These are phyloP conservation scores for Amphipyra tragopoginis DNA, from an alignment of 2,888 invertebrate species.

Conservation along the genomic window DNA sequence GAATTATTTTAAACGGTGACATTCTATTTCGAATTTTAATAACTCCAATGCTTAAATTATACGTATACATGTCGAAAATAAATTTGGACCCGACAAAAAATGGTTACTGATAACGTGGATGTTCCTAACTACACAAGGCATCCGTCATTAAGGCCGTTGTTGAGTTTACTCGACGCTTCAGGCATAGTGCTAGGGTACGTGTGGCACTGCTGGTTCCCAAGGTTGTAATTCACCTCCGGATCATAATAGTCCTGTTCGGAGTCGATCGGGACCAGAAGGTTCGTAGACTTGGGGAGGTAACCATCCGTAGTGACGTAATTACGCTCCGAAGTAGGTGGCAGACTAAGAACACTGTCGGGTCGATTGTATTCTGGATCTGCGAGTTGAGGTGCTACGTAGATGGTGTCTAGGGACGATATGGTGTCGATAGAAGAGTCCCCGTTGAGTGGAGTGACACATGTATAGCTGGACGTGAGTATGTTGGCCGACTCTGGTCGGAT, in stretches of 20 bases:
- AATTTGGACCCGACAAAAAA: constrained; percentile 83
- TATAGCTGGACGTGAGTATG: constrained; percentile 86
- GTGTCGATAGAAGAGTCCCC: constrained; percentile 83
- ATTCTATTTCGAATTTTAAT: constrained; percentile 83
- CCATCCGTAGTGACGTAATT: constrained; percentile 82
- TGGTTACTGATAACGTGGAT: constrained; percentile 54
- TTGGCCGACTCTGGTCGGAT: constrained; percentile 88
- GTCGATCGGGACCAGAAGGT: constrained; percentile 88
- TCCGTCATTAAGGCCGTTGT: constrained; percentile 90
- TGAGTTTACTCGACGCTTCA: constrained; percentile 86
- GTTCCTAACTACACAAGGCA: constrained; percentile 89
- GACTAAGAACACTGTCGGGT: constrained; percentile 85
- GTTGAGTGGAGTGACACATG: constrained; percentile 80
- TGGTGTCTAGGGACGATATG: constrained; percentile 79
- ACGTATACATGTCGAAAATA: constrained; percentile 84
- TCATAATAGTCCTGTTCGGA: constrained; percentile 88
- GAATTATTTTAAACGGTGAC: constrained; percentile 74
- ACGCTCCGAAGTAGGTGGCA: constrained; percentile 76
- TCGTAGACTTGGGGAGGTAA: constrained; percentile 83
- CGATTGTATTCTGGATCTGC: constrained; percentile 81
- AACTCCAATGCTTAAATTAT: constrained; percentile 79
- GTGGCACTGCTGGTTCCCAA: constrained; percentile 88
- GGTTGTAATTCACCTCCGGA: constrained; percentile 87
- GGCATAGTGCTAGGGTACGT: constrained; percentile 84
- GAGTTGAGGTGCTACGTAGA: constrained; percentile 80